These are phyloP conservation scores for Andrena minutula DNA, from an alignment of 2,888 invertebrate genomes.

Conservation along the genomic window DNA sequence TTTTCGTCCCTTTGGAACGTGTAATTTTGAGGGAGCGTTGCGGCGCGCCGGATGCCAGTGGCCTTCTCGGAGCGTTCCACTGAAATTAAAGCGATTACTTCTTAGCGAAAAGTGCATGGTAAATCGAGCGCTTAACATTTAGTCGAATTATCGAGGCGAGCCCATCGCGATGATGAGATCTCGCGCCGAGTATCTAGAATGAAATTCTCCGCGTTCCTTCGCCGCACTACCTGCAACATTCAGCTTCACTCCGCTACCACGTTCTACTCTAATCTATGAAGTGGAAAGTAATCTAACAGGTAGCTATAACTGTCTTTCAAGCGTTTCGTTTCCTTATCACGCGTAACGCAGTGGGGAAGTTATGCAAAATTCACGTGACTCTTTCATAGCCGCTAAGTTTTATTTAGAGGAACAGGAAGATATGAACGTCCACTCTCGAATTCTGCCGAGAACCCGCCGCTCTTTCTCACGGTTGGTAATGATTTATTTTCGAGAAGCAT, in stretches of 20 bases:
- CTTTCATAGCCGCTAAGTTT: not conserved
- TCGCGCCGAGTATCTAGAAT: not conserved
- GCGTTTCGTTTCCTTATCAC: not conserved
- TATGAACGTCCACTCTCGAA: slow-evolving; percentile 38
- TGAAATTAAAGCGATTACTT: not conserved
- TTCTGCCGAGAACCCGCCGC: slow-evolving; percentile 3
- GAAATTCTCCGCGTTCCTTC: not conserved
- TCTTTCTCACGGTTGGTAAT: slow-evolving; percentile 51
- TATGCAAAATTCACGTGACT: not conserved
- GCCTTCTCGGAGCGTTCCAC: not conserved
- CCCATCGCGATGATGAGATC: too few species aligned
- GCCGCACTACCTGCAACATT: not conserved
- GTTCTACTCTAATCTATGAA: not conserved
- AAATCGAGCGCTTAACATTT: not conserved
- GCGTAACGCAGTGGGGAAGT: not conserved
- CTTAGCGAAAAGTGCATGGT: not conserved
- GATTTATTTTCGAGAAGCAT: slow-evolving; percentile 49
- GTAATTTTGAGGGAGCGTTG: slow-evolving; percentile 33
- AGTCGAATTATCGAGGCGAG: not conserved
- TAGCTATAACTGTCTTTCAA: not conserved
- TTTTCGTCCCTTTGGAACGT: slow-evolving; percentile 28
- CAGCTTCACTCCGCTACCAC: too few species aligned
- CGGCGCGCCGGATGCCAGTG: slow-evolving; percentile 10
- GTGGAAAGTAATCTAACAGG: not conserved
- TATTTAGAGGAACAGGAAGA: not conserved